Base-by-base conservation (phyloP, 1,140 invertebrate species). In the Portunus trituberculatus region DNA sequence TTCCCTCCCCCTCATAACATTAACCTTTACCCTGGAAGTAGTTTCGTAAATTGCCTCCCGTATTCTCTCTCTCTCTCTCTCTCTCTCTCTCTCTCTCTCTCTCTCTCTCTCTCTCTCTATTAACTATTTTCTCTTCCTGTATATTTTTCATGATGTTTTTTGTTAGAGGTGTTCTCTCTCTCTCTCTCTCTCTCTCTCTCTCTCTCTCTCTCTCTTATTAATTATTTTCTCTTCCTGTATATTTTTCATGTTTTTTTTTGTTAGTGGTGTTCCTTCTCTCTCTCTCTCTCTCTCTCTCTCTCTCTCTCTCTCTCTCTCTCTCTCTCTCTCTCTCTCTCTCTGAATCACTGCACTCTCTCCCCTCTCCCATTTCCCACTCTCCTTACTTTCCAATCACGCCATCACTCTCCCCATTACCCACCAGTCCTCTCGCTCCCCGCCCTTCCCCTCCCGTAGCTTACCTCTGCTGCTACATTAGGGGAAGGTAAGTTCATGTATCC, bases 401-500 rank as follows among this genome's bases (percentile, higher is more conserved):
- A 12, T 25, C 3, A 3, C 32, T n/a, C 84, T 0, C 84, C 12
- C 32, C 12, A 12, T 86, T 39, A 12, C 84, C n/a, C 39, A 39
- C 1, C 39, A 6, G 1, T 39, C 39, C 39, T 6, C 39, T 2
- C 6, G 39, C 84, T 39, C 32, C 84, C 84, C 32, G 3, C 16
- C 32, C 39, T 39, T 6, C 84, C 32, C n/a, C 8, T 59, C 59
- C n/a, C 25, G 6, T 4, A 8, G 93, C 96, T 96, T 96, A 97
- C 97, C 96, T 97, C 97, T 48, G 96, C 96, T 96, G 97, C 97
- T 16, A 97, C 97, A 96, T 97, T 97, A 28, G 97, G 97, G 29
- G 97, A 97, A 8, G 97, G 97, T 14, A 97, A 96, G 96, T 97
- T 97, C 96, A 97, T 97, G 96, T 97, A 97, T 25, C 96, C 96